Percentiles rank a stretch among this genome's conserved stretches.
Evolutionary conservation across 2,888 invertebrate genomes (phyloP).

Genomic region (Agonopterix heracliana): DNA sequence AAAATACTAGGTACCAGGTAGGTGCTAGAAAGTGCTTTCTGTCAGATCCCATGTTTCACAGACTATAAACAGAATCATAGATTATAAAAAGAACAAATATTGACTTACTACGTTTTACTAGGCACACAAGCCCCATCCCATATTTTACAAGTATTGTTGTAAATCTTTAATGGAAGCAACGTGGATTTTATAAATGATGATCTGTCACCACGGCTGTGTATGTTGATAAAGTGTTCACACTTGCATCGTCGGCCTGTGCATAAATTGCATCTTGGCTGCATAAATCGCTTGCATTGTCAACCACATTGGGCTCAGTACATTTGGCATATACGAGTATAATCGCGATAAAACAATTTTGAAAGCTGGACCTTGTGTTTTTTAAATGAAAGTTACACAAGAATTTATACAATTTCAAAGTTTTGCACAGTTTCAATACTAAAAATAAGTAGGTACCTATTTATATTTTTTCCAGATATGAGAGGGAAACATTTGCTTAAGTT

Average conservation of each 20-base stretch:
- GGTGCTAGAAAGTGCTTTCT: no score
- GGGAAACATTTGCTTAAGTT: no score
- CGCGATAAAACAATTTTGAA: no score
- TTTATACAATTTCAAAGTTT: neutral
- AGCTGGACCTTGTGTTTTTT: no score
- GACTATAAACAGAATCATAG: no score
- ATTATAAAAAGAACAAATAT: no score
- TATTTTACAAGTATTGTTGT: conserved; percentile 11
- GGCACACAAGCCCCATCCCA: conserved; percentile 6
- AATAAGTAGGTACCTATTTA: no score
- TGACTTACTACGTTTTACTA: neutral
- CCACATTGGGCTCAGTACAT: neutral
- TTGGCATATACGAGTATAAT: no score
- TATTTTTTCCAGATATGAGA: no score
- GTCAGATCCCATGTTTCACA: no score
- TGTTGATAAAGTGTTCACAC: conserved; percentile 61
- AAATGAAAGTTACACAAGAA: neutral
- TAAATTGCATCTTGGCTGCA: conserved; percentile 23
- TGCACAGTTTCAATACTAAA: no score
- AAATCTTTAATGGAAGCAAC: conserved; percentile 9
- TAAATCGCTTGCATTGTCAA: conserved; percentile 19
- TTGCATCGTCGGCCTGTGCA: conserved; percentile 20
- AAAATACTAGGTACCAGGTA: no score
- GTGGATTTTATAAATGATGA: conserved; percentile 44
- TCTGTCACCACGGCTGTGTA: conserved; percentile 28